Evolutionary conservation across 2,888 invertebrate genomes (phyloP), one percentile per base, ranked within the genome.

Genomic region (Ectropis crepuscularia): DNA sequence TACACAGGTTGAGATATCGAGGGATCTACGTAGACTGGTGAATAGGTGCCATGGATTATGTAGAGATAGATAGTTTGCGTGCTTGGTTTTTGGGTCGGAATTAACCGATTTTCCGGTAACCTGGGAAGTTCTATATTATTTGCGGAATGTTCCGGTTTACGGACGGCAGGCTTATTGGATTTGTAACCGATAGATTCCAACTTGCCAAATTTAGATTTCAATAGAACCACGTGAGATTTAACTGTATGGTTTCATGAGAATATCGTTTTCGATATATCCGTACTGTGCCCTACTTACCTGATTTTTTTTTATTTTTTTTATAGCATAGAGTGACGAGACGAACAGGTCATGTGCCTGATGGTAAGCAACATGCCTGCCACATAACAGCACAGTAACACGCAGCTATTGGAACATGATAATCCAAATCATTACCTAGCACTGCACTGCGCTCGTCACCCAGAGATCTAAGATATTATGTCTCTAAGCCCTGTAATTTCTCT

Each of bases 41-140:
- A n/a, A 11, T 57, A 65, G 58, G 60, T 57, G 63, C 39, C 57
- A 64, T 66, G 57, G 65, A 66, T 69, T 62, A 69, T 60, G 65
- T 54, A 63, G 50, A 57, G 61, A 60, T 65, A 61, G 68, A 64
- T 62, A 53, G 55, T 65, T 67, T 63, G 67, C 67, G 65, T 47
- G 65, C 48, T 57, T 46, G 61, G 50, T 60, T 60, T 60, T 47
- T 61, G 55, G 59, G 49, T 50, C 61, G 57, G 64, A 63, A 68
- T 67, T 51, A 60, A 65, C 65, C 59, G 65, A 60, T 67, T 62
- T 67, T 53, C 51, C 48, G 45, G 38, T n/a, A 58, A 60, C 67
- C 65, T 61, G 45, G 42, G 57, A 47, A 41, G 28, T 16, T 11
- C 48, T 53, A 58, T 63, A 62, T 66, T 69, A 62, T 64, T 57